These are phyloP conservation scores for Thera obeliscata DNA, from an alignment of 2,888 invertebrate genomes.

Conservation along the genomic window DNA sequence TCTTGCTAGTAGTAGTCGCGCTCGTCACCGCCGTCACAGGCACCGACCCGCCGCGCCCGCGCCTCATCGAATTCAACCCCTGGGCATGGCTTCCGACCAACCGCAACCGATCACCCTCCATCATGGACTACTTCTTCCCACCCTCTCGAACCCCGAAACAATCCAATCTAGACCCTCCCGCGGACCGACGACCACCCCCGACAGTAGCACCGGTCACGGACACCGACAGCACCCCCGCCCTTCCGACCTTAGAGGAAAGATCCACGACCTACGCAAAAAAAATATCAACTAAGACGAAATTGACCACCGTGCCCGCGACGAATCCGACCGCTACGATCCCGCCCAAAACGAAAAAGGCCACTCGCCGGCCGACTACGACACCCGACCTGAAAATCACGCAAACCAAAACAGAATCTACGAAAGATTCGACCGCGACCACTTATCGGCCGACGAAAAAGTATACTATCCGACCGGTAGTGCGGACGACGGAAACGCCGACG, in stretches of 20 bases:
- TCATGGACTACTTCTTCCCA: slow-evolving; percentile 82
- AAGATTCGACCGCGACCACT: slow-evolving; percentile 64
- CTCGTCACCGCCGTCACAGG: slow-evolving; percentile 68
- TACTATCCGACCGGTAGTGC: slow-evolving; percentile 77
- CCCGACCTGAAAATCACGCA: slow-evolving; percentile 67
- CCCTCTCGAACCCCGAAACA: slow-evolving; percentile 81
- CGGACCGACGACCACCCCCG: slow-evolving; percentile 70
- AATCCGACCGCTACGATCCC: slow-evolving; percentile 68
- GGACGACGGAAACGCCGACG: slow-evolving; percentile 71
- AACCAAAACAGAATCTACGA: slow-evolving; percentile 65
- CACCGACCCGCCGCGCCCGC: slow-evolving; percentile 70
- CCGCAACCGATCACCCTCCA: slow-evolving; percentile 74
- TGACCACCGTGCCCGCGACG: slow-evolving; percentile 63
- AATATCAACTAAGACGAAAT: slow-evolving; percentile 72
- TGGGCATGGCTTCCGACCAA: slow-evolving; percentile 78
- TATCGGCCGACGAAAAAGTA: slow-evolving; percentile 81
- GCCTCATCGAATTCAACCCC: slow-evolving; percentile 77
- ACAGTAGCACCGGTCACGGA: slow-evolving; percentile 38
- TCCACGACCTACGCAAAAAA: slow-evolving; percentile 72
- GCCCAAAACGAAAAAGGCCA: slow-evolving; percentile 72
- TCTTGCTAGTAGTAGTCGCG: slow-evolving; percentile 67
- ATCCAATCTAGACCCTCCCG: slow-evolving; percentile 73
- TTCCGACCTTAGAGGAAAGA: slow-evolving; percentile 70
- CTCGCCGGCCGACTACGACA: slow-evolving; percentile 69
- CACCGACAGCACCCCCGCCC: slow-evolving; percentile 62